These are phyloP conservation scores for Chitala chitala DNA, from an alignment of 2,113 vertebrate species.

Conservation along the genomic window DNA sequence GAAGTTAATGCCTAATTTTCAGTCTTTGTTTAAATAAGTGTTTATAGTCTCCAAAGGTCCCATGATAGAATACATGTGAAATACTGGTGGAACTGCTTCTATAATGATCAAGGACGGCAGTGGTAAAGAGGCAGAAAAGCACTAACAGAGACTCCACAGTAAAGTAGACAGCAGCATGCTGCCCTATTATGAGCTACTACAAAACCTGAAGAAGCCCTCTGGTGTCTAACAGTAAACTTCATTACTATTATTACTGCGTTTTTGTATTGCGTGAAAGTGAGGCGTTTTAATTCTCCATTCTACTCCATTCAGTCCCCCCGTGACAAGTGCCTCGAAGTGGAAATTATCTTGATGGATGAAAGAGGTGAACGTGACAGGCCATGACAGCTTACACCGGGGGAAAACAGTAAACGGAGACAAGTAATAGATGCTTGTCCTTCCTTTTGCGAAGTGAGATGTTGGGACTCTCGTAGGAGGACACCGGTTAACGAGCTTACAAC, in stretches of 20 bases:
- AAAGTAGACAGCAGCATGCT: neutral
- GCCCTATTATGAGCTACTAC: no score
- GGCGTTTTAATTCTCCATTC: neutral
- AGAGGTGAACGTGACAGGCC: neutral
- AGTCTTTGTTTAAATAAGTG: neutral
- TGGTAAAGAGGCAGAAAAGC: neutral
- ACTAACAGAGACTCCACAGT: neutral
- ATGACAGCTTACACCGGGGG: no score
- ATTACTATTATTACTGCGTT: neutral
- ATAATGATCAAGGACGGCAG: neutral
- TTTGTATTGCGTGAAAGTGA: neutral
- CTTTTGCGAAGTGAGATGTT: neutral
- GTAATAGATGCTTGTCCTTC: conserved; percentile 14
- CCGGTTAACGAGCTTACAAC: conserved; percentile 1
- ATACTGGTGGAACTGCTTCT: neutral
- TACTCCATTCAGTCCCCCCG: neutral
- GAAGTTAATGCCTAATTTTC: neutral
- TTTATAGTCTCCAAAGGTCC: no score
- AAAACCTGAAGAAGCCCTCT: neutral
- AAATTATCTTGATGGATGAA: conserved; percentile 6
- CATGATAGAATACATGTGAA: no score
- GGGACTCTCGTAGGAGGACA: neutral
- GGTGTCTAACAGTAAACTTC: neutral
- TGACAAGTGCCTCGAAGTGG: neutral
- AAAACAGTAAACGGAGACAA: conserved; percentile 7